Evolutionary conservation across 2,888 invertebrate species (phyloP), one percentile per base, ranked within the genome.

Genomic region (Cetonia aurata): DNA sequence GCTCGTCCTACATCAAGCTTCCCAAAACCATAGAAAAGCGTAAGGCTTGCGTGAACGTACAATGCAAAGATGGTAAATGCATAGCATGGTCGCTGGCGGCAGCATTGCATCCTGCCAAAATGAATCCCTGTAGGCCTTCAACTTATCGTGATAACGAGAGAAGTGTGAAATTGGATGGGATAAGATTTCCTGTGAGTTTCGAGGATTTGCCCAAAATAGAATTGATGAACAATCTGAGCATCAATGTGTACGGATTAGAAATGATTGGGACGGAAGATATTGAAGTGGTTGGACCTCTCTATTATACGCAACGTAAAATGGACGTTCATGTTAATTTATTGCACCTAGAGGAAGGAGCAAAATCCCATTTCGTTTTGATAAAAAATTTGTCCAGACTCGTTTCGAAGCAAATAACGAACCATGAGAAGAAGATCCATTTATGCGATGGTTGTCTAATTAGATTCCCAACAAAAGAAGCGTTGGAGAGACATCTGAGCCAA

Each of bases 71-170:
- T 70, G 48, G 72, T 25, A 73, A 71, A 56, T 80, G 78, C 46
- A 79, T 78, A 46, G 73, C 75, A 46, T 79, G 78, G 77, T 72
- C 76, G 2, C 59, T 79, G 31, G 57, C 75, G 6, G 76, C 77
- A 1, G 75, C 75, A 8, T 46, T 80, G 13, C 59, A 75, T 72
- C 74, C 76, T 0, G 67, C 31, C 41, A 17, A 48, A 12, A 8
- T 0, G 8, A 13, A 77, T 72, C n/a, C 62, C 9, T 6, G 72
- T 12, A 70, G 73, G 4, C 62, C 70, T 15, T 55, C 74, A 31
- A 68, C 71, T 15, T 76, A 76, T 70, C 69, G 72, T 56, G 52
- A 60, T 3, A 74, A 68, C 41, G 15, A 57, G 0, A 56, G 52
- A 12, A 60, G 68, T 8, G 31, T 75, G n/a, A 71, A 77, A 13